A percentile compares a stretch with the other conserved stretches of the same genome.
Conservation (phyloP, 2,797 vertebrate genomes). For the Onychomys arenicola region DNA sequence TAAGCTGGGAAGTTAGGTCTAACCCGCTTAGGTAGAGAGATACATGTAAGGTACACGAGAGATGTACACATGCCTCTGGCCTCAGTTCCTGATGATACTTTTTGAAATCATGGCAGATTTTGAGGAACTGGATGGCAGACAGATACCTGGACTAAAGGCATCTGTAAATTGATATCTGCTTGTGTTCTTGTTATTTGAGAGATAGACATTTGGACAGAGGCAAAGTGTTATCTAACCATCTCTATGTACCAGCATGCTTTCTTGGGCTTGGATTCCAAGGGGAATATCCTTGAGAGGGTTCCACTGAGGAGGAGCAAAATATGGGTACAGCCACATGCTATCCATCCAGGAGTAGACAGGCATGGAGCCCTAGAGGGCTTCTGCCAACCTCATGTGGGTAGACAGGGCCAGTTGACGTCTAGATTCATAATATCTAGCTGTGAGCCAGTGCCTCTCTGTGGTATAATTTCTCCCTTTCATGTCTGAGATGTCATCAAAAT, state of each 20-base stretch:
- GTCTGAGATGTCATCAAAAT: not conserved
- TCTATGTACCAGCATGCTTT: not conserved
- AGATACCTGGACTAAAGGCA: not conserved
- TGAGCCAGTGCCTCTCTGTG: not conserved
- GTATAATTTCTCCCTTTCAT: not conserved
- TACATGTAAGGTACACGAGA: not conserved
- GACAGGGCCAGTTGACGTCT: not conserved
- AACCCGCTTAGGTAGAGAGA: not conserved
- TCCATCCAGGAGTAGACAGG: not conserved
- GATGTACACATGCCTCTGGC: conserved; percentile 5
- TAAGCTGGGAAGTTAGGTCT: not conserved
- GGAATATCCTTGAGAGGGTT: not conserved
- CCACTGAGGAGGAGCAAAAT: not conserved
- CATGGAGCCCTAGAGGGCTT: not conserved
- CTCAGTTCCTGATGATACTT: conserved; percentile 5
- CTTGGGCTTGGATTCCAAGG: not conserved
- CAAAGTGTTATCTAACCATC: not conserved
- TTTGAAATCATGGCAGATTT: conserved; percentile 12
- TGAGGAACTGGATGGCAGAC: not conserved
- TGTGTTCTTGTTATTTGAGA: not conserved
- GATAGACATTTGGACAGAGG: not conserved
- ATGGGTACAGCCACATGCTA: not conserved
- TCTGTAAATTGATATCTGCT: not conserved
- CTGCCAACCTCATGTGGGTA: not conserved
- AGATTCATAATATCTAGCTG: not conserved